phyloP scores from a whole-genome alignment of 2,888 invertebrate genomes.

The Sphaeridia pumilis region DNA sequence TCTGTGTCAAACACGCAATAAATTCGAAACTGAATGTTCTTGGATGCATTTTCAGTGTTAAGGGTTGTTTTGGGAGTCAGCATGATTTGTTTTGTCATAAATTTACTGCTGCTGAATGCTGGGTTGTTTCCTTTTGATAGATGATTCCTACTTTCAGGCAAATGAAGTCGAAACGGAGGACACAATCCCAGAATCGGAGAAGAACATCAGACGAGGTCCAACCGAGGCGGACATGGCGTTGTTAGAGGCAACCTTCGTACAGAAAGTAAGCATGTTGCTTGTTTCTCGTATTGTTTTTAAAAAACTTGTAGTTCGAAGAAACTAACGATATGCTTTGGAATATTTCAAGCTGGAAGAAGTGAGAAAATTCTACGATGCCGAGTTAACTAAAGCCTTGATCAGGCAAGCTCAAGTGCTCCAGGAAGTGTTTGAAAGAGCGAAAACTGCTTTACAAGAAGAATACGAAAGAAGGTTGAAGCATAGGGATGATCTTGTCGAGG shows the following conservation, averaged over 20 bases:
- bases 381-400: conserved; percentile 15
- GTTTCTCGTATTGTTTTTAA: no score
- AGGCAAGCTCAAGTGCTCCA: conserved; percentile 24
- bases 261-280: not conserved
- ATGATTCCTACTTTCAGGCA: no score
- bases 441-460: conserved; percentile 18
- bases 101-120: no score
- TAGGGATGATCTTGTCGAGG: conserved; percentile 16
- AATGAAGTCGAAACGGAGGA: no score
- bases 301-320: no score
- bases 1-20: no score
- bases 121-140: no score
- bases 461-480: conserved; percentile 23
- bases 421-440: conserved; percentile 19
- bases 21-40: not conserved
- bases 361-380: conserved; percentile 14
- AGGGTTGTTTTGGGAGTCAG: no score
- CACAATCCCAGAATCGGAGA: no score
- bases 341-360: conserved; percentile 15
- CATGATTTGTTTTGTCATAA: no score
- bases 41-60: no score
- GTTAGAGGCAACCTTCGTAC: not conserved
- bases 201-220: not conserved
- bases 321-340: no score
- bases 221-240: not conserved